phyloP scores from a whole-genome alignment of 2,113 vertebrate genomes.

The Ammospiza caudacuta region DNA sequence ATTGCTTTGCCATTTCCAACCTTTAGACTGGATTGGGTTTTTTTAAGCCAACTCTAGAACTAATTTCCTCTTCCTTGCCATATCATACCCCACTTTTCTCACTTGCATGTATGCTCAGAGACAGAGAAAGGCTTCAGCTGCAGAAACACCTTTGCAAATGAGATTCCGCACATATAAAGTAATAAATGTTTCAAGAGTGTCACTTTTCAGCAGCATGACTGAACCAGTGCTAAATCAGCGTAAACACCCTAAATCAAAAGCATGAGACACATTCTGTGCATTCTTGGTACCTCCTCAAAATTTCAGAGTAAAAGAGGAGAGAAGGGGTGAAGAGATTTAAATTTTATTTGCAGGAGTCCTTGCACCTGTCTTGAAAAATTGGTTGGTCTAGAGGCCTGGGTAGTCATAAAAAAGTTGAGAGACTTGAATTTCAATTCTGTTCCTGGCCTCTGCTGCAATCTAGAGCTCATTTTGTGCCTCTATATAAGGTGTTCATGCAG shows the following conservation, averaged over 20 bases:
- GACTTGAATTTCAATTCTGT: not conserved
- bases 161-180: not conserved
- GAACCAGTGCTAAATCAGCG: not conserved
- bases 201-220: not conserved
- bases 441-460: not conserved
- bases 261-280: not conserved
- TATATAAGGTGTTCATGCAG: not conserved
- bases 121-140: not conserved
- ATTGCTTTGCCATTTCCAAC: not conserved
- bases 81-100: not conserved
- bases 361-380: not conserved
- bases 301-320: not conserved
- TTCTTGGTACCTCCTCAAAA: not conserved
- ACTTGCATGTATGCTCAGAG: not conserved
- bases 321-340: not conserved
- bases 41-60: not conserved
- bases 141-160: not conserved
- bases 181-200: not conserved
- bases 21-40: not conserved
- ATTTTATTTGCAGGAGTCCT: not conserved
- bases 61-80: not conserved
- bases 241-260: not conserved
- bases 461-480: not conserved
- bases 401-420: not conserved
- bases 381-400: not conserved